Conservation (phyloP, 2,797 vertebrate species). For the Phrynocephalus vlangalii region DNA sequence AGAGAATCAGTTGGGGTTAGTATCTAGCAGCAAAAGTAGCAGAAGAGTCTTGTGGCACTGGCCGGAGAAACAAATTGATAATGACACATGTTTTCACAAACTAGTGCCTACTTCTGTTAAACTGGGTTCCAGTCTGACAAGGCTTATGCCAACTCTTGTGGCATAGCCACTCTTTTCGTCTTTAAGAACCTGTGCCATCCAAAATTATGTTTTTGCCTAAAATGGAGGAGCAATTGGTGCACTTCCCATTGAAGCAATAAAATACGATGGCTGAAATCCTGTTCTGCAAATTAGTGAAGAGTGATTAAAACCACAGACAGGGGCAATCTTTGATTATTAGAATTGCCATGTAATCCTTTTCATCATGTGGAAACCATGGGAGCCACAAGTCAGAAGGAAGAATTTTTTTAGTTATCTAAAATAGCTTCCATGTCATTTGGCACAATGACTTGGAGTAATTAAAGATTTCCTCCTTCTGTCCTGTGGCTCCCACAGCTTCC, state of each 20-base stretch:
- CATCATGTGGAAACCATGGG: no score
- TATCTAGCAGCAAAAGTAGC: not conserved
- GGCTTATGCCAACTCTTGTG: not conserved
- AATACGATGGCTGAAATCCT: not conserved
- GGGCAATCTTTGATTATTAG: no score
- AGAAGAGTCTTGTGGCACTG: not conserved
- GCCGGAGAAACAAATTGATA: not conserved
- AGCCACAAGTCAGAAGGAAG: no score
- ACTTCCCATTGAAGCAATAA: no score
- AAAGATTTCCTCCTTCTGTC: no score
- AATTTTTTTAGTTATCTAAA: no score
- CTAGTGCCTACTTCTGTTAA: not conserved
- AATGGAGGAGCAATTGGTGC: not conserved
- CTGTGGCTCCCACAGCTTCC: no score
- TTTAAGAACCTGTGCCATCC: not conserved
- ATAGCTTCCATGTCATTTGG: no score
- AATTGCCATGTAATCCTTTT: no score
- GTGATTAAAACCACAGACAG: no score
- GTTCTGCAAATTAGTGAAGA: no score
- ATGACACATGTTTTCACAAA: not conserved
- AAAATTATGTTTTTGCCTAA: not conserved
- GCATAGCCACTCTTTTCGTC: not conserved
- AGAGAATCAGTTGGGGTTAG: not conserved
- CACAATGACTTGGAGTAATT: no score
- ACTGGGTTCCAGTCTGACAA: not conserved